Base-by-base conservation (phyloP, 2,113 vertebrate genomes). In the Amazona vittata region DNA sequence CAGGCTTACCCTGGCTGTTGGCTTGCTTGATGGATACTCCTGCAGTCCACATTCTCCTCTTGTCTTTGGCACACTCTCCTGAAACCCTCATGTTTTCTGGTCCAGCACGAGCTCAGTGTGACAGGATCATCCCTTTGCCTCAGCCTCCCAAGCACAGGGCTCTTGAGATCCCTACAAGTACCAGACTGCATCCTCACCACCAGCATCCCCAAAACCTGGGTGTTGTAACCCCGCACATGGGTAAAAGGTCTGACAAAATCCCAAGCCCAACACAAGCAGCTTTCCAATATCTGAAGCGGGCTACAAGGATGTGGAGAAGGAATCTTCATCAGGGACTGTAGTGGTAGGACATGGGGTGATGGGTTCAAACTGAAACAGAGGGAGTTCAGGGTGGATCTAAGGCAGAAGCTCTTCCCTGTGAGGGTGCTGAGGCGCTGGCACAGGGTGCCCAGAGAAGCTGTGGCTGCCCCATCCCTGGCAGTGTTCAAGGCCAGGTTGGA, bases 191-290 rank as follows among this genome's bases (percentile, higher is more conserved):
- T 17, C 83, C 71, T 55, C 14, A 6, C 21, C 65, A 68, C 10
- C 4, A 0, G n/a, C 14, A 19, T 8, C 55, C 16, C 47, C 31
- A 44, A 81, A 64, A 83, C 7, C 33, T 11, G 35, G 4, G 20
- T 10, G 9, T 1, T 71, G 75, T 57, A 81, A 77, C 26, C 12
- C 29, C 4, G 1, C 50, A 24, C 3, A 0, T 2, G 6, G 37
- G 62, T 43, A 11, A 57, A 73, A 86, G 6, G 35, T 37, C n/a
- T 20, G 55, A 31, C 15, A 63, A 60, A 71, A 83, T 15, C 73
- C 85, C 63, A 15, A 12, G 29, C n/a, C 24, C 46, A 29, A 29
- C 37, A 35, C 29, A 25, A 55, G 41, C 11, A 3, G 4, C 33
- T 22, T 57, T 59, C 20, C 57, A 35, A 10, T n/a, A 35, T n/a